Conservation (phyloP, 1,140 invertebrate genomes). For the Hylyphantes graminicola region DNA sequence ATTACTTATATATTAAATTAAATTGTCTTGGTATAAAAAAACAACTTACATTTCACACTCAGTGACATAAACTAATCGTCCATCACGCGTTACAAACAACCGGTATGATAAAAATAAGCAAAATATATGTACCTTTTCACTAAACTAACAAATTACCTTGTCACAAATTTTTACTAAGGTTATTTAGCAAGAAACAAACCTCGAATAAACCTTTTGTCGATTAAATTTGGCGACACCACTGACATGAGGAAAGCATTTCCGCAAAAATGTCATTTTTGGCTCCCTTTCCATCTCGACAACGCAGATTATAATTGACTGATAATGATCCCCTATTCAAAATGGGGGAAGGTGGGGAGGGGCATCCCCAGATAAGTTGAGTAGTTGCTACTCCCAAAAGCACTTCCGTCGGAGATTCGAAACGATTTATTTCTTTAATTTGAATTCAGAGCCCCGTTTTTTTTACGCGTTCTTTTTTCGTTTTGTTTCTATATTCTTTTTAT, state of each 20-base stretch:
- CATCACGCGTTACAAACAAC: too few species aligned
- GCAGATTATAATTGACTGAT: conserved; percentile 60
- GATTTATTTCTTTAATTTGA: conserved; percentile 61
- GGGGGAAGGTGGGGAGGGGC: conserved; percentile 7
- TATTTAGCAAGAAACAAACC: too few species aligned
- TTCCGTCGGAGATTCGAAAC: conserved; percentile 56
- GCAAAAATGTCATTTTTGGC: conserved; percentile 41
- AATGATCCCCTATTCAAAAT: conserved; percentile 53
- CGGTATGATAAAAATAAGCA: too few species aligned
- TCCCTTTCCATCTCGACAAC: not conserved
- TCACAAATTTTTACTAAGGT: too few species aligned
- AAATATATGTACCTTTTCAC: too few species aligned
- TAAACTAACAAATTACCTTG: too few species aligned
- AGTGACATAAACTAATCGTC: too few species aligned
- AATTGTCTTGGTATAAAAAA: too few species aligned
- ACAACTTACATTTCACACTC: too few species aligned
- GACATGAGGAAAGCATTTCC: conserved; percentile 40
- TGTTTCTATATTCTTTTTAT: not conserved
- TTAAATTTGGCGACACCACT: conserved; percentile 50
- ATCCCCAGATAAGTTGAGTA: conserved; percentile 35
- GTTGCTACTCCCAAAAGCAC: conserved; percentile 53
- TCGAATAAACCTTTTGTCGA: conserved; percentile 25
- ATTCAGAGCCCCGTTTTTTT: conserved; percentile 42
- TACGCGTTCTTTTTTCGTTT: not conserved
- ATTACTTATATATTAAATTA: too few species aligned